Conservation (phyloP, 2,888 invertebrate genomes). For the Parelbella ahira region DNA sequence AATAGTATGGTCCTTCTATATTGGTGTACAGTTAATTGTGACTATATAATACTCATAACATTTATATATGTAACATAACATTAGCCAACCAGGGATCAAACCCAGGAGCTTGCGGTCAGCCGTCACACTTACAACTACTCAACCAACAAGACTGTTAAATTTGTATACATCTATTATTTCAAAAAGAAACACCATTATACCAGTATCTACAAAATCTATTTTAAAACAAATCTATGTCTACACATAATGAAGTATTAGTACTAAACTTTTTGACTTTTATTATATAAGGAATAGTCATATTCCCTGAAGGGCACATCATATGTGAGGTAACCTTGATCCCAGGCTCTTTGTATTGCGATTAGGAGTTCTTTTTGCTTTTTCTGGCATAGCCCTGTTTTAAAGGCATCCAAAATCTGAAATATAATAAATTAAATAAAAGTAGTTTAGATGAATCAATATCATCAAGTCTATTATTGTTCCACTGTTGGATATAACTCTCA, state of each 20-base stretch:
- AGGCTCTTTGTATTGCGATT: slow-evolving; percentile 89
- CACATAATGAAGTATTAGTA: slow-evolving; percentile 14
- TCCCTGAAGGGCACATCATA: slow-evolving; percentile 91
- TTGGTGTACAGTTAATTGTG: too few species aligned
- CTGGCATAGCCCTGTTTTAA: slow-evolving; percentile 91
- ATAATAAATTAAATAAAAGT: neutral
- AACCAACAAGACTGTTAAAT: too few species aligned
- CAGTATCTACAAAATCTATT: slow-evolving; percentile 4
- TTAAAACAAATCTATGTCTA: slow-evolving; percentile 11
- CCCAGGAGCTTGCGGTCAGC: too few species aligned
- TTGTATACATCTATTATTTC: neutral
- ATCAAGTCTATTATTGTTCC: too few species aligned
- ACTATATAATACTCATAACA: too few species aligned
- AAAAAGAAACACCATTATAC: neutral
- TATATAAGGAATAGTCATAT: slow-evolving; percentile 91
- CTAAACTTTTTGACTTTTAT: slow-evolving; percentile 37
- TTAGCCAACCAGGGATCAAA: too few species aligned
- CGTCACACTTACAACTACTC: too few species aligned
- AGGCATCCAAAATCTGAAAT: slow-evolving; percentile 80
- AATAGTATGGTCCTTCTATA: too few species aligned
- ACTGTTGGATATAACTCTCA: too few species aligned
- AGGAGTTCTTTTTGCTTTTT: slow-evolving; percentile 87
- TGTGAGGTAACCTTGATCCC: slow-evolving; percentile 88
- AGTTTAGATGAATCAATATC: too few species aligned
- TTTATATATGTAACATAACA: too few species aligned